Base-by-base conservation (phyloP, 2,797 vertebrate genomes). In the Cyprinella venusta region DNA sequence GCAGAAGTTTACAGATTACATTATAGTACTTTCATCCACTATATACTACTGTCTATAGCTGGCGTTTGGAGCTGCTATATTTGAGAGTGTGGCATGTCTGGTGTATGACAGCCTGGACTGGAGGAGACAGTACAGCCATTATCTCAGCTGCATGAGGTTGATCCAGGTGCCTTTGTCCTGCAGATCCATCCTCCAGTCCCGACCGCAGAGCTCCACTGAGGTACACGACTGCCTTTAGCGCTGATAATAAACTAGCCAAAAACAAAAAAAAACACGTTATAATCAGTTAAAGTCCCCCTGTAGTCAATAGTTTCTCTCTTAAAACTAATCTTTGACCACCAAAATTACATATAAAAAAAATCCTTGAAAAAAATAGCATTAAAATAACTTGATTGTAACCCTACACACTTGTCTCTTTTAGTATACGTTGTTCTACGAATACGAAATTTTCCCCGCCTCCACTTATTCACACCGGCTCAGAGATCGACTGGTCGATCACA, bases 71-170 rank as follows among this genome's bases (percentile, higher is more conserved):
- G 93, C 93, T 0, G 68, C 2, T 0, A 87, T 99, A 50, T 98
- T 98, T 92, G 95, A 96, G 48, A 92, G 88, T 4, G 86, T 99
- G 84, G 96, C 97, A 80, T 92, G 84, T 87, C 90, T 99, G 84
- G 95, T 99, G 89, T 99, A 97, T 48, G 93, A 96, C 88, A 94
- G 90, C 77, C 88, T 98, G 92, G 95, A 95, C 15, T 96, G 96
- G 96, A 95, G 93, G 84, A 92, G 94, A 82, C 97, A 99, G 80
- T 92, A 99, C 89, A 89, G 90, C 82, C 93, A 95, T 86, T 99
- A 98, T 85, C 80, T 95, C 75, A 88, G 93, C 88, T 95, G 89
- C 75, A 90, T 95, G 72, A 90, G 76, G 75, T 88, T 98, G 74
- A 90, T 96, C 88, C 81, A 86, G 0, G 84, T 99, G 2, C 94